These are phyloP conservation scores for Vanessa cardui DNA, from an alignment of 2,888 invertebrate species.

Conservation along the genomic window DNA sequence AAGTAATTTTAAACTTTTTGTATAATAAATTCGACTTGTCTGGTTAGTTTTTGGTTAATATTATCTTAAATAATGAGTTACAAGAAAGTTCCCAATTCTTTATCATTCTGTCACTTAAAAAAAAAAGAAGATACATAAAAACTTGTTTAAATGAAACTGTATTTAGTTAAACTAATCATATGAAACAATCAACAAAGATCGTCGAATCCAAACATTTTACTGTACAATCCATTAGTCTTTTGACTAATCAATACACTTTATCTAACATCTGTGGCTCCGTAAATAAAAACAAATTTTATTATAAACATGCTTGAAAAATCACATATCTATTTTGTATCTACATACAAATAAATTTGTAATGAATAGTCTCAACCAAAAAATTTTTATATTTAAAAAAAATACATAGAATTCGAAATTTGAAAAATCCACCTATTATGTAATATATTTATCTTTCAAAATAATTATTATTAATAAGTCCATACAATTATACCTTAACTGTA, in stretches of 20 bases:
- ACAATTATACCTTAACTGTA: background rate
- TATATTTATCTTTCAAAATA: too few species aligned
- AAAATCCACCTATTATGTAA: too few species aligned
- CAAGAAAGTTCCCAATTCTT: background rate
- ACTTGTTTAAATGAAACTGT: too few species aligned
- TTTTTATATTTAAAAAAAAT: too few species aligned
- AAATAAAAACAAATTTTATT: conserved; percentile 5
- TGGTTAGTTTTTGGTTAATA: background rate
- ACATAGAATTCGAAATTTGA: too few species aligned
- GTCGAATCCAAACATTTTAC: conserved; percentile 48
- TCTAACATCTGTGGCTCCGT: conserved; percentile 21
- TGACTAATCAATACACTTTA: conserved; percentile 32
- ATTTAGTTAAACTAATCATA: conserved; percentile 19
- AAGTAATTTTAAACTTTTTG: conserved; percentile 14
- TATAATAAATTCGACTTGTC: background rate
- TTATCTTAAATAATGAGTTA: background rate
- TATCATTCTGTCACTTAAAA: too few species aligned
- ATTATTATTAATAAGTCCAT: background rate
- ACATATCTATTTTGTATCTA: background rate
- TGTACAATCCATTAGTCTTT: conserved; percentile 46
- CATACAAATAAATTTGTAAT: too few species aligned
- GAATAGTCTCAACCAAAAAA: too few species aligned
- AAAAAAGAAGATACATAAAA: too few species aligned
- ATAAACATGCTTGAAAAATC: background rate
- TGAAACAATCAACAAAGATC: conserved; percentile 39